Evolutionary conservation across 2,797 vertebrate genomes (phyloP), one percentile per base, ranked within the genome.

Genomic region (Xerus rutilus): DNA sequence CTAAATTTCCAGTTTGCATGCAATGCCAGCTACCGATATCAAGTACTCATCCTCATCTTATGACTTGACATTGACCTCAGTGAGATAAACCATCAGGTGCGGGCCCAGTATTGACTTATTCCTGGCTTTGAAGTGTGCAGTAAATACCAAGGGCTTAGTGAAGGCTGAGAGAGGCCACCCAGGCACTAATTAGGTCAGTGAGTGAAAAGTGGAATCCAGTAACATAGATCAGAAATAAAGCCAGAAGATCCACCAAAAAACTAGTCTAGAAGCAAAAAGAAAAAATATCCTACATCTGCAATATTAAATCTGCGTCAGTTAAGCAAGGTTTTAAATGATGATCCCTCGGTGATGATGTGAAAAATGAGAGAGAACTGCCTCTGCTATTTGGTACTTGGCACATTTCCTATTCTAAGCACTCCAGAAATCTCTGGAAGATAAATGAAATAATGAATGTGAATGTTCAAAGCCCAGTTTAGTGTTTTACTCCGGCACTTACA

Each of bases 181-280:
- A 8, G 82, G 84, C 49, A 86, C 90, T 76, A 62, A 94, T 94
- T 91, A 95, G 79, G 49, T 65, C 32, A 84, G 52, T 35, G 52
- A 76, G 35, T 81, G 65, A 91, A 89, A 95, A 91, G 70, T 92
- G 82, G 73, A 84, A 92, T 93, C 89, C 47, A 43, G n/a, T 78
- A 86, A 65, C 73, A 82, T 4, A 85, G 67, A 92, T 94, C 91
- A 81, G 52, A 95, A 89, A 67, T 89, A 89, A 93, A 91, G 52
- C 39, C 81, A 73, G 67, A 88, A 85, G 52, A 67, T 5, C 77
- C 77, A 45, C 1, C 77, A 28, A 79, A 95, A 59, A 91, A 89
- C 64, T 69, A 96, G 52, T 43, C 79, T 84, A 43, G 43, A 89
- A 82, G 64, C 28, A 54, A 87, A 85, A 52, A 62, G 12, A 49